Conservation (phyloP, 37 sponge, comb jelly and placozoan genomes). For the Lycopodina hypogea region DNA sequence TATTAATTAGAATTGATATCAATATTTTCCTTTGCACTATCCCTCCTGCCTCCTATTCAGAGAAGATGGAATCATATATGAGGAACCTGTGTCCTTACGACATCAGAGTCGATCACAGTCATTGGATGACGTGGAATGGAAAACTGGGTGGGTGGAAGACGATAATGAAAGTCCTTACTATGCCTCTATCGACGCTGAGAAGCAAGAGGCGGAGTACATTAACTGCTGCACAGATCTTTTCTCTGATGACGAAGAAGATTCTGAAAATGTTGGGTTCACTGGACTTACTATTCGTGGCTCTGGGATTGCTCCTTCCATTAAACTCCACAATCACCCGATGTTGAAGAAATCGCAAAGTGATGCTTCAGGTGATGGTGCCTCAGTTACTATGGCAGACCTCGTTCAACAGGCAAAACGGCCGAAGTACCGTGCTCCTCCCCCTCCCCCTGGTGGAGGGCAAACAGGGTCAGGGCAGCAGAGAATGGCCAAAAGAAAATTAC, state of each 20-base stretch:
- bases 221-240: slow-evolving; percentile 11
- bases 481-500: too few relatives aligned
- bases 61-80: background rate
- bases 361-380: background rate
- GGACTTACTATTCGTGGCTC: background rate
- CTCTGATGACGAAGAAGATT: slow-evolving; percentile 12
- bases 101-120: background rate
- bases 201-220: slow-evolving; percentile 18
- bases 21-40: too few relatives aligned
- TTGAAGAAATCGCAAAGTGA: slow-evolving; percentile 34
- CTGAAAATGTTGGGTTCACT: background rate
- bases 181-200: slow-evolving; percentile 1
- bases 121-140: background rate
- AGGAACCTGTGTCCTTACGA: background rate
- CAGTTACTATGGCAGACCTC: background rate
- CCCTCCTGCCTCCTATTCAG: too few relatives aligned
- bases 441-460: slow-evolving; percentile 19
- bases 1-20: too few relatives aligned
- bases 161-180: slow-evolving; percentile 2
- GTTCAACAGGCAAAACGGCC: background rate
- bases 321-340: slow-evolving; percentile 24
- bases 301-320: slow-evolving; percentile 15
- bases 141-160: background rate
- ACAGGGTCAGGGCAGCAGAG: background rate
- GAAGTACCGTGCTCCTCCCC: slow-evolving; percentile 39